Base-by-base conservation (phyloP, 2,888 invertebrate species). In the Baronia brevicornis region DNA sequence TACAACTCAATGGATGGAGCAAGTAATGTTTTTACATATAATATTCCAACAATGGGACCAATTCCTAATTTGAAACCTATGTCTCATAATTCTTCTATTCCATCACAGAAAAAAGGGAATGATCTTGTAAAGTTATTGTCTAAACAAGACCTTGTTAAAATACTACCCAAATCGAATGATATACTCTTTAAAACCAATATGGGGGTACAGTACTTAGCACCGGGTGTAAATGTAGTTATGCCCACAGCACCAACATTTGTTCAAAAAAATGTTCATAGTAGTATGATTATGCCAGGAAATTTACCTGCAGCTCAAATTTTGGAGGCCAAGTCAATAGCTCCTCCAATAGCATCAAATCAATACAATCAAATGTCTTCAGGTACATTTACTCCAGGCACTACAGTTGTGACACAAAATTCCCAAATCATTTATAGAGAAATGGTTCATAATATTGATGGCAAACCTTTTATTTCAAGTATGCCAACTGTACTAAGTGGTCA, bases 361-460 rank as follows among this genome's bases (percentile, higher is more conserved):
- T 69, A 77, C 36, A 68, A 66, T 41, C 69, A 69, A 38, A 52
- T 78, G 36, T 47, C 65, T 20, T 46, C 72, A 10, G 58, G 63
- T 30, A 49, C 68, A 2, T 72, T 74, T 24, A 72, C 75, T 12
- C 75, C 77, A 5, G 65, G 72, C 9, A 74, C 80, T 4, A 79
- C 84, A 21, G 79, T 80, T 13, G 77, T 84, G 18, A 77, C 77
- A 18, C 79, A 82, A 43, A 82, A 80, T 40, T 80, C 84, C 8
- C 84, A 84, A 48, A 77, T 84, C 33, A 72, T 84, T 41, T 84
- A 84, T 48, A 66, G 79, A 46, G 84, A 84, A 54, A 79, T 79
- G 75, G 74, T 84, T 3, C 79, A 80, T 34, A 82, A 71, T 39
- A 53, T 78, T 36, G 75, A 79, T 48, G 79, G 77, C 8, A 84